These are phyloP conservation scores for Baronia brevicornis DNA, from an alignment of 2,888 invertebrate species.

Conservation along the genomic window DNA sequence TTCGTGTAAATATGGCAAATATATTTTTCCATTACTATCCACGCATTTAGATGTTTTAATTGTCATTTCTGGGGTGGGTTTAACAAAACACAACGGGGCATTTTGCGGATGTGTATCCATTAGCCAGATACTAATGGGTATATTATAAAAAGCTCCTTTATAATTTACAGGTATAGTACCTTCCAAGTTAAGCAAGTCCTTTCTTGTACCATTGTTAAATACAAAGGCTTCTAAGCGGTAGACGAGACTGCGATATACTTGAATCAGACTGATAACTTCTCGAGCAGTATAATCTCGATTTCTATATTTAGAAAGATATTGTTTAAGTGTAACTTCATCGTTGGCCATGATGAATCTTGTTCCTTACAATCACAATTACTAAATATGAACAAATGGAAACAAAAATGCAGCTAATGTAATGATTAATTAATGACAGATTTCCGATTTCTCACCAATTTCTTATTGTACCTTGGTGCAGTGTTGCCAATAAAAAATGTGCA, in stretches of 20 bases:
- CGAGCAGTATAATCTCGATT: conserved; percentile 60
- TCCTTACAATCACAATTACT: conserved; percentile 7
- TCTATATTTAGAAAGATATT: conserved; percentile 62
- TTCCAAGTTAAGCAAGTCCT: conserved; percentile 87
- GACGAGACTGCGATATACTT: conserved; percentile 59
- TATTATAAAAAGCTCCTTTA: conserved; percentile 93
- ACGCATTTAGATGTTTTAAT: conserved; percentile 96
- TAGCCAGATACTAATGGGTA: conserved; percentile 96
- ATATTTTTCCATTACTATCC: conserved; percentile 96
- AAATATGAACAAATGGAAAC: background rate
- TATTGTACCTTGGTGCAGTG: no score
- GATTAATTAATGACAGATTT: background rate
- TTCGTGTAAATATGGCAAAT: conserved; percentile 96
- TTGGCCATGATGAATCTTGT: conserved; percentile 55
- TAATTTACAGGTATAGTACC: conserved; percentile 96
- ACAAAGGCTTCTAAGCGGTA: conserved; percentile 76
- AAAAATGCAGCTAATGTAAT: background rate
- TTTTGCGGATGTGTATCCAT: conserved; percentile 98
- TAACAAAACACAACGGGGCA: conserved; percentile 96
- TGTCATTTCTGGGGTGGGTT: conserved; percentile 95
- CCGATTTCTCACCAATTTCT: background rate
- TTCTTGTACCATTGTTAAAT: conserved; percentile 90
- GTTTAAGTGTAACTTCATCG: conserved; percentile 56
- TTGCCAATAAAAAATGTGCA: no score
- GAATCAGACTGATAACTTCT: conserved; percentile 61